phyloP scores from a whole-genome alignment of 2,797 vertebrate genomes.

The Eulemur albifrons region DNA sequence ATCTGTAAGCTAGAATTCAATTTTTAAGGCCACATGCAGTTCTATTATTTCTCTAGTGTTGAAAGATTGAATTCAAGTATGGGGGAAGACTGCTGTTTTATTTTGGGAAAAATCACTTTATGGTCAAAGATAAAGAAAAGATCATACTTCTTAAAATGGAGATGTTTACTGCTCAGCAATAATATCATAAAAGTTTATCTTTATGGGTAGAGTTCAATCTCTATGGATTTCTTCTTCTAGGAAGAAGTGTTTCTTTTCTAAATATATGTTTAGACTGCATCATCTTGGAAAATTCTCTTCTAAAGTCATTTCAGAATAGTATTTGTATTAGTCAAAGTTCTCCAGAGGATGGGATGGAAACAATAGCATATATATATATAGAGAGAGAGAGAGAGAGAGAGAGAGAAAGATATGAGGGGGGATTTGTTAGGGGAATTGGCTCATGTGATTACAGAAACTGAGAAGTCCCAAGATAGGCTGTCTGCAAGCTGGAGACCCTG shows the following conservation, averaged over 20 bases:
- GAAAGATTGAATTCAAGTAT: background rate
- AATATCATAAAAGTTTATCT: background rate
- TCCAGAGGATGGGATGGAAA: background rate
- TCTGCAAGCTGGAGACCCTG: background rate
- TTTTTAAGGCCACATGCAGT: background rate
- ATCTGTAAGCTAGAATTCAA: background rate
- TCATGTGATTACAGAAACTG: background rate
- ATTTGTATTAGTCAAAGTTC: background rate
- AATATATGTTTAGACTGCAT: background rate
- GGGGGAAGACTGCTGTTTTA: background rate
- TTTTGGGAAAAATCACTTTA: background rate
- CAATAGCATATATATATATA: background rate
- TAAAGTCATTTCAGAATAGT: background rate
- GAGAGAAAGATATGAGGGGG: background rate
- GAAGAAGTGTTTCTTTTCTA: background rate
- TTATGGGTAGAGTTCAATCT: background rate
- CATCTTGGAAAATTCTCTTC: background rate
- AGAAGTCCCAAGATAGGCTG: background rate
- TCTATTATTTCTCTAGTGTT: background rate
- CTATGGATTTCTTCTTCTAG: background rate
- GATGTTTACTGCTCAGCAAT: background rate
- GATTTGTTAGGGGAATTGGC: background rate
- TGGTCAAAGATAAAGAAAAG: background rate
- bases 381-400: too few relatives aligned
- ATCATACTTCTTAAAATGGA: background rate